A percentile compares a stretch with the other conserved stretches of the same genome.
phyloP scores from a whole-genome alignment of 2,113 vertebrate genomes.

The Hippotragus niger region DNA sequence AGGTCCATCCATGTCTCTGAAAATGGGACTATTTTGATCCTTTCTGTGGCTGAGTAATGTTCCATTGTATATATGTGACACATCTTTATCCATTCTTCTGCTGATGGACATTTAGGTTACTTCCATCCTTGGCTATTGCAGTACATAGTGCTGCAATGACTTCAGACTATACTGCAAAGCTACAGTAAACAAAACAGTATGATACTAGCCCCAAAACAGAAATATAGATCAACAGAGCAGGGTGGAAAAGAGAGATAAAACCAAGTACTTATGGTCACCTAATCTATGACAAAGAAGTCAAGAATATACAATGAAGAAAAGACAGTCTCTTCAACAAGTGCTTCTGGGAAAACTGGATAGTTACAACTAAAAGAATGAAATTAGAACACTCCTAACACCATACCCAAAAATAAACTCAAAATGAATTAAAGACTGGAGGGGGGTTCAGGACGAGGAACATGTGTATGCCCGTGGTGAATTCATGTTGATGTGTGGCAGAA shows the following conservation, averaged over 20 bases:
- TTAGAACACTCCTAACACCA: not conserved
- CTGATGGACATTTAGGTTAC: not conserved
- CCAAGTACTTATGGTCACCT: not conserved
- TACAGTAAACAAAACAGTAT: not conserved
- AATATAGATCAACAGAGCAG: not conserved
- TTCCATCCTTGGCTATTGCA: not conserved
- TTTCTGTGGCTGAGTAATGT: not conserved
- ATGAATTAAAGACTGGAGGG: not conserved
- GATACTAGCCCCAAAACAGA: not conserved
- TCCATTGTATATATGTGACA: not conserved
- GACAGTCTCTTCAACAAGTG: not conserved
- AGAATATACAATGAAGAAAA: not conserved
- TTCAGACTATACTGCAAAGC: not conserved
- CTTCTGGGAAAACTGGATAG: not conserved
- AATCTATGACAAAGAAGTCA: not conserved
- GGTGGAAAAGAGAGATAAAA: not conserved
- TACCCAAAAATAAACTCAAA: not conserved
- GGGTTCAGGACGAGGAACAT: too few relatives aligned
- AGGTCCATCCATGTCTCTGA: not conserved
- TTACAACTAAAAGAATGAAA: not conserved
- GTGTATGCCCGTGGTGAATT: too few relatives aligned
- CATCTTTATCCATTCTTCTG: not conserved
- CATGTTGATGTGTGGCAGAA: too few relatives aligned
- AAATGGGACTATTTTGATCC: not conserved
- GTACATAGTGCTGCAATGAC: not conserved